phyloP scores from a whole-genome alignment of 1,140 invertebrate genomes.

The Drosophila burlai region DNA sequence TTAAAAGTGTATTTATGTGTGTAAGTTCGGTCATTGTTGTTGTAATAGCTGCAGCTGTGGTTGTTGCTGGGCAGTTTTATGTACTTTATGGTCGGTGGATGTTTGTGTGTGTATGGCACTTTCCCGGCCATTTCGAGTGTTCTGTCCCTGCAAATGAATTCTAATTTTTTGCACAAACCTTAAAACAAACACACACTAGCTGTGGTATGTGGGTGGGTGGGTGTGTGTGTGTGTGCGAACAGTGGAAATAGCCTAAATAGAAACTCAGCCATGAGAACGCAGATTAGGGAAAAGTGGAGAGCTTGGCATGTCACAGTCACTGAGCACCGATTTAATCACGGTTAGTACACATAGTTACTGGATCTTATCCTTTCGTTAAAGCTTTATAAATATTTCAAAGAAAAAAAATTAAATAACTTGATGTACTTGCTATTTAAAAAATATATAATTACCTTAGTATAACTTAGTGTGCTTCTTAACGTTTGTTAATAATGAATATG shows the following conservation, averaged over 20 bases:
- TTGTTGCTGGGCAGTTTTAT: conserved; percentile 61
- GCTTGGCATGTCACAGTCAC: conserved; percentile 7
- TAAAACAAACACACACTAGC: conserved; percentile 39
- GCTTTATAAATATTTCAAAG: not conserved
- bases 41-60: conserved; percentile 25
- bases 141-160: conserved; percentile 74
- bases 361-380: not conserved
- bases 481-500: not conserved
- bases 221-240: conserved; percentile 1
- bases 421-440: not conserved
- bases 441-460: not conserved
- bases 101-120: conserved; percentile 24
- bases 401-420: not conserved
- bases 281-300: conserved; percentile 37
- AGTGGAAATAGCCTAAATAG: conserved; percentile 44
- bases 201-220: not conserved
- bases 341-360: not conserved
- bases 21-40: not conserved
- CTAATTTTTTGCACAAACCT: conserved; percentile 77
- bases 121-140: conserved; percentile 56
- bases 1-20: conserved; percentile 21
- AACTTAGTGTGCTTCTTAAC: not conserved
- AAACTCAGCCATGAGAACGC: conserved; percentile 39
- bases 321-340: conserved; percentile 14
- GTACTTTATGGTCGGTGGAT: conserved; percentile 27